phyloP scores from a whole-genome alignment of 2,113 vertebrate species.

The Pedionomus torquatus region DNA sequence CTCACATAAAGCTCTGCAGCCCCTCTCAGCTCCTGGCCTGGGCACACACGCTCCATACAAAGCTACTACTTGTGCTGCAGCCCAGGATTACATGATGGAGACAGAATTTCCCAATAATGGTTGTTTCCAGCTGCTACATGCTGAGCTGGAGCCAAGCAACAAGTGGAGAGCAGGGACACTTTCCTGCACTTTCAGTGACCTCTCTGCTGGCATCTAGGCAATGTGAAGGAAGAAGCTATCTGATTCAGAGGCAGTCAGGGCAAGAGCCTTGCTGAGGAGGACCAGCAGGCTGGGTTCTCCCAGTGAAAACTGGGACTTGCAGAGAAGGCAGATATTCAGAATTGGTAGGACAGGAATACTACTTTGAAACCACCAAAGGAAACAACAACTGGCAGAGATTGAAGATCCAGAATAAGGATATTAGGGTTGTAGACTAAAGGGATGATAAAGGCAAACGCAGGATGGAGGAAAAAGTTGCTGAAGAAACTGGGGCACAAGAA shows the following conservation, averaged over 20 bases:
- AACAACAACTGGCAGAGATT: background rate
- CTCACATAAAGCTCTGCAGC: background rate
- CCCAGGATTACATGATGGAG: background rate
- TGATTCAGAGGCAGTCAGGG: background rate
- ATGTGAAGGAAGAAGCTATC: background rate
- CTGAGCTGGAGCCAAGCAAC: background rate
- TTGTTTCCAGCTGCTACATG: background rate
- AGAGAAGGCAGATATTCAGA: background rate
- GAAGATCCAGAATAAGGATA: background rate
- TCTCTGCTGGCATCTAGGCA: slow-evolving; percentile 24
- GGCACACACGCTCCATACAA: background rate
- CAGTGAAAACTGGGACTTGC: background rate
- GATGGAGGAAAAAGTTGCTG: background rate
- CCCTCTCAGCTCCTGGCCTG: background rate
- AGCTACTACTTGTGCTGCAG: background rate
- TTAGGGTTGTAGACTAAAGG: background rate
- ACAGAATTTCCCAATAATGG: slow-evolving; percentile 12
- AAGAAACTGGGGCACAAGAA: background rate
- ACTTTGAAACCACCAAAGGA: background rate
- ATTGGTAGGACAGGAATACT: background rate
- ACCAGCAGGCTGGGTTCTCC: background rate
- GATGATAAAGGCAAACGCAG: background rate
- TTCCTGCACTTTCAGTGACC: slow-evolving; percentile 40
- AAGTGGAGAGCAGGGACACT: background rate
- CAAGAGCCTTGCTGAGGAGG: background rate